Conservation (phyloP, 2,113 vertebrate genomes). For the Oryzias woworae region DNA sequence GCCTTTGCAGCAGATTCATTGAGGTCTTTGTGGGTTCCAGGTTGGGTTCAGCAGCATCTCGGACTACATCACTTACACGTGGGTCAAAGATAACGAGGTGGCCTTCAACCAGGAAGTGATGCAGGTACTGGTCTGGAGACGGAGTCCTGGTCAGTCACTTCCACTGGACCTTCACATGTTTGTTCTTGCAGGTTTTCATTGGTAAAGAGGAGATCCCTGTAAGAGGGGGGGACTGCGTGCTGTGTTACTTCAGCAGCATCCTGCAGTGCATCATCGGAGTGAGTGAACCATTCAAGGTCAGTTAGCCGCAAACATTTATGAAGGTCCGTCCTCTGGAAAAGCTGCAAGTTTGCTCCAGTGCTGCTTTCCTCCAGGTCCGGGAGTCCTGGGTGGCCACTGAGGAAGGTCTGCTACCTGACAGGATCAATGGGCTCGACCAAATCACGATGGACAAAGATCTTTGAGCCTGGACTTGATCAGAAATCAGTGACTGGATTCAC, state of each 20-base stretch:
- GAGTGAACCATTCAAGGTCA: slow-evolving; percentile 89
- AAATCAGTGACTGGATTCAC: not conserved
- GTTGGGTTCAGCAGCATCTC: slow-evolving; percentile 82
- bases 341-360: no score
- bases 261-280: slow-evolving; percentile 88
- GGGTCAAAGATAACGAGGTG: slow-evolving; percentile 91
- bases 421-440: slow-evolving; percentile 46
- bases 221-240: slow-evolving; percentile 83
- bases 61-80: slow-evolving; percentile 91
- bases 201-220: slow-evolving; percentile 83
- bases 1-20: not conserved
- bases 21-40: slow-evolving; percentile 68
- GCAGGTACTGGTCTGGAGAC: slow-evolving; percentile 72
- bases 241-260: slow-evolving; percentile 87
- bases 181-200: slow-evolving; percentile 84
- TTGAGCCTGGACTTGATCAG: not conserved
- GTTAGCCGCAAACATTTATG: not conserved
- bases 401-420: slow-evolving; percentile 65
- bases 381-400: slow-evolving; percentile 71
- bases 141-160: not conserved
- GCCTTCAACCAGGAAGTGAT: slow-evolving; percentile 71
- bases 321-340: no score
- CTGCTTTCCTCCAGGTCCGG: slow-evolving; percentile 61
- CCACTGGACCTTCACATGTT: not conserved
- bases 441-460: slow-evolving; percentile 27